Conservation (phyloP, 2,888 invertebrate genomes). For the Sicus ferrugineus region DNA sequence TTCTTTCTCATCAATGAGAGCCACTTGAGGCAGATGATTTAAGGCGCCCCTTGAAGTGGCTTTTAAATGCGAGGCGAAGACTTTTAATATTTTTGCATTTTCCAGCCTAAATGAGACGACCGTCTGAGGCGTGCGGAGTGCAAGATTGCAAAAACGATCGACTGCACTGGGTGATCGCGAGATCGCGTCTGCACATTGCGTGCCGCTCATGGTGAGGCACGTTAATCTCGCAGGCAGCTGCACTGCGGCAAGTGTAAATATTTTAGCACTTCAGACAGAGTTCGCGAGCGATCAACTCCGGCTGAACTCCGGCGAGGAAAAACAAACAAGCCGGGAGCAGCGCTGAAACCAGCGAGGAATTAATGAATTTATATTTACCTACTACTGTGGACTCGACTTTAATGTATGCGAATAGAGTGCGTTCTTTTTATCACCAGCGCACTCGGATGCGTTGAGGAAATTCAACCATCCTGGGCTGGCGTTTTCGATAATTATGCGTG, state of each 20-base stretch:
- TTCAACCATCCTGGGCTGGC: background rate
- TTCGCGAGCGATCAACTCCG: conserved; percentile 5
- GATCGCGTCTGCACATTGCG: conserved; percentile 15
- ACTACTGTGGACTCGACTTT: background rate
- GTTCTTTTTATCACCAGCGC: background rate
- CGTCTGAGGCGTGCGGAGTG: background rate
- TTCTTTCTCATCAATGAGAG: conserved; percentile 8
- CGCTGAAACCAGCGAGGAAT: conserved; percentile 16
- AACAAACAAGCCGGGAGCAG: background rate
- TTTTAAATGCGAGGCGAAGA: background rate
- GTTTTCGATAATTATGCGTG: background rate
- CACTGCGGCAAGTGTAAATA: conserved; percentile 29
- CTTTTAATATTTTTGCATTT: background rate
- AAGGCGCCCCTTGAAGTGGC: conserved; percentile 38
- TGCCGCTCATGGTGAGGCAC: conserved; percentile 18
- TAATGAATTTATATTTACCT: conserved; percentile 25
- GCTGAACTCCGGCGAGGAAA: background rate
- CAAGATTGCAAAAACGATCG: background rate
- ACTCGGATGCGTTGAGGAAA: background rate
- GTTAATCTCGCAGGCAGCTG: conserved; percentile 1
- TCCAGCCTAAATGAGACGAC: background rate
- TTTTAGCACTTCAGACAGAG: conserved; percentile 19
- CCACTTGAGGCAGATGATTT: conserved; percentile 43
- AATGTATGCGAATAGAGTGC: too few species aligned
- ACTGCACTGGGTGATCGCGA: background rate